Percentiles rank a stretch among this genome's conserved stretches.
phyloP scores from a whole-genome alignment of 92 coral and sea anemone species.

The Siderastrea radians region DNA sequence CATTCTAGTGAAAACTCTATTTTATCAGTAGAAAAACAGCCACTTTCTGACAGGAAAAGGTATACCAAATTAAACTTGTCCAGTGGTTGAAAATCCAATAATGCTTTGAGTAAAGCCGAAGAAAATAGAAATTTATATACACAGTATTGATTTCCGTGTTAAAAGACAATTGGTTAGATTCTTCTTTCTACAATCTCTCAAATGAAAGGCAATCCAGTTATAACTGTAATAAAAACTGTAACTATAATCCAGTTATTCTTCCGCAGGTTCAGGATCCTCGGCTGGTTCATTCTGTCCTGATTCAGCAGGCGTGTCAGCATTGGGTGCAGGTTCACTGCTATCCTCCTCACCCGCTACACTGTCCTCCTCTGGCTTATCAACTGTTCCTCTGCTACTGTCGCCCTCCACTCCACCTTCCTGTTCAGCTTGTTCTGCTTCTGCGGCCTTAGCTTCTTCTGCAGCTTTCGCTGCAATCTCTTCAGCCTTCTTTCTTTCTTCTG shows the following conservation, averaged over 20 bases:
- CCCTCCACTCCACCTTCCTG: slow-evolving; percentile 3
- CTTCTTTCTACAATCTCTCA: background rate
- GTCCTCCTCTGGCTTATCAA: slow-evolving; percentile 45
- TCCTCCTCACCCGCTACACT: slow-evolving; percentile 55
- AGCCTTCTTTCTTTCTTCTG: slow-evolving; percentile 73
- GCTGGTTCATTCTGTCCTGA: slow-evolving; percentile 62
- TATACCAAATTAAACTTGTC: background rate
- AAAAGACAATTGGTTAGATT: background rate
- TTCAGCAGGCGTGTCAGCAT: slow-evolving; percentile 60
- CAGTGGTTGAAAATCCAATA: background rate
- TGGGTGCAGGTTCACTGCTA: slow-evolving; percentile 43
- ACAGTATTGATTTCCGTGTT: background rate
- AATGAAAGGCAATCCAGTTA: background rate
- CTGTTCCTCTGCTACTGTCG: slow-evolving; percentile 37
- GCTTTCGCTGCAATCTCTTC: slow-evolving; percentile 75
- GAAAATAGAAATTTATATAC: slow-evolving; percentile 5
- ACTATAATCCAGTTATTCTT: slow-evolving; percentile 6
- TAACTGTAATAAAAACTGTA: background rate
- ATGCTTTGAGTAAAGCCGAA: background rate
- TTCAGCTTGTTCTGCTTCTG: slow-evolving; percentile 35
- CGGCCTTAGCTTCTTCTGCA: slow-evolving; percentile 60
- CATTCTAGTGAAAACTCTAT: background rate
- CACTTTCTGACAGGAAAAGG: background rate
- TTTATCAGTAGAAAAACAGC: background rate
- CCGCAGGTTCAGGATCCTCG: slow-evolving; percentile 37